These are phyloP conservation scores for Synanceia verrucosa DNA, from an alignment of 2,797 vertebrate species.

Conservation along the genomic window DNA sequence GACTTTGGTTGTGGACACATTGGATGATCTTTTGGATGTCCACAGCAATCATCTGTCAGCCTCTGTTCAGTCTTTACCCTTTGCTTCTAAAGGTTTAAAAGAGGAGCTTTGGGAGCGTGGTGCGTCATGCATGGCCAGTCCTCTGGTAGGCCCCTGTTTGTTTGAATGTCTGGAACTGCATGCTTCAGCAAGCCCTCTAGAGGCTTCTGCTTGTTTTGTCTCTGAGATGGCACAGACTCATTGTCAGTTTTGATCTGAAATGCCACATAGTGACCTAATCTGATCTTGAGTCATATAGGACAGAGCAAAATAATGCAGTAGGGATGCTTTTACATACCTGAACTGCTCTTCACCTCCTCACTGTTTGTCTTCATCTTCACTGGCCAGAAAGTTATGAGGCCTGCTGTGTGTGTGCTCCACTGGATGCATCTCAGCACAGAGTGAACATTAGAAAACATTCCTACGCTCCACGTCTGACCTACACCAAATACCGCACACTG, in stretches of 20 bases:
- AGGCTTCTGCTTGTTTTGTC: conserved; percentile 58
- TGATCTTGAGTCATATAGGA: conserved; percentile 13
- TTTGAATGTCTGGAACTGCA: conserved; percentile 53
- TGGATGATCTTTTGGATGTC: conserved; percentile 48
- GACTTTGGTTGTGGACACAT: conserved; percentile 5
- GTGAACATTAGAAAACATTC: conserved; percentile 53
- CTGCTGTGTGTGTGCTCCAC: conserved; percentile 16
- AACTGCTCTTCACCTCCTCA: not conserved
- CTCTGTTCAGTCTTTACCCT: conserved; percentile 64
- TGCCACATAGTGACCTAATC: conserved; percentile 63
- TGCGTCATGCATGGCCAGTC: conserved; percentile 52
- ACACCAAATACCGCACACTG: conserved; percentile 56
- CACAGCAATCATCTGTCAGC: conserved; percentile 51
- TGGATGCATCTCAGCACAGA: conserved; percentile 22
- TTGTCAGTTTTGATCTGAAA: conserved; percentile 60
- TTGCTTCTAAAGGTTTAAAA: conserved; percentile 71
- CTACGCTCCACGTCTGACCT: conserved; percentile 53
- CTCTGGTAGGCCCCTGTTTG: conserved; percentile 51
- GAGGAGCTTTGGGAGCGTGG: conserved; percentile 53
- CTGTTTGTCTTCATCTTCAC: conserved; percentile 2
- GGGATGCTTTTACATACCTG: not conserved
- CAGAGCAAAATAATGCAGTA: not conserved
- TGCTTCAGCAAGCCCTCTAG: conserved; percentile 70
- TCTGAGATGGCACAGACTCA: conserved; percentile 21
- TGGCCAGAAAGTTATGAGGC: conserved; percentile 11